phyloP scores from a whole-genome alignment of 2,113 vertebrate genomes.

The Heteronetta atricapilla region DNA sequence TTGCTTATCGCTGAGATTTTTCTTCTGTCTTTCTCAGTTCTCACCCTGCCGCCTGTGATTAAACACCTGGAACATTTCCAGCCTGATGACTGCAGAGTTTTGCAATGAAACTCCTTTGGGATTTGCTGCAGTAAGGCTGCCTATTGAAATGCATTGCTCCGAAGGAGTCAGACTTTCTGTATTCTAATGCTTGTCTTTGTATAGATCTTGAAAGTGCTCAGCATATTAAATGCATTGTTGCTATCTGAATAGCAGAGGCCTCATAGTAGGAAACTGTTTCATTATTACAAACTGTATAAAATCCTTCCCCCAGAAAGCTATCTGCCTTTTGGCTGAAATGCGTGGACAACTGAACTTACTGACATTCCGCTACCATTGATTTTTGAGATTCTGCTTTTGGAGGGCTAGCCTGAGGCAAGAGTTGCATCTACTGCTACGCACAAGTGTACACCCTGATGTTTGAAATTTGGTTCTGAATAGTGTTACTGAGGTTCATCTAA shows the following conservation, averaged over 20 bases:
- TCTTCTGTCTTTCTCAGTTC: background rate
- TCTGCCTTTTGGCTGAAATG: background rate
- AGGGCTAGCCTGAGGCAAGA: background rate
- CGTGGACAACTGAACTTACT: background rate
- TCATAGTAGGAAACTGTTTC: background rate
- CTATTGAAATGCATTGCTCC: background rate
- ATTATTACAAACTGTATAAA: background rate
- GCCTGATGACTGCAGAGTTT: slow-evolving; percentile 4
- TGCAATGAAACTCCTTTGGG: background rate
- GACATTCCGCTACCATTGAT: background rate
- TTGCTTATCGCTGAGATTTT: background rate
- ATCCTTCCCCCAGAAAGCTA: background rate
- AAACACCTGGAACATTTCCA: slow-evolving; percentile 38
- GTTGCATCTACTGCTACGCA: background rate
- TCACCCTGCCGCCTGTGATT: background rate
- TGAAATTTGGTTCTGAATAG: background rate
- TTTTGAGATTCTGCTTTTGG: background rate
- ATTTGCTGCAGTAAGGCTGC: background rate
- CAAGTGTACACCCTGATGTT: background rate
- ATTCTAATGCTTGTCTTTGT: background rate
- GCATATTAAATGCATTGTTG: background rate
- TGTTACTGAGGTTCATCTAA: background rate
- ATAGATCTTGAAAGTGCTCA: background rate
- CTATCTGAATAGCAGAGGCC: background rate
- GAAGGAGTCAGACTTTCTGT: background rate